A percentile compares a stretch with the other conserved stretches of the same genome.
Conservation (phyloP, 2,888 invertebrate genomes). For the Archips crataeganus region DNA sequence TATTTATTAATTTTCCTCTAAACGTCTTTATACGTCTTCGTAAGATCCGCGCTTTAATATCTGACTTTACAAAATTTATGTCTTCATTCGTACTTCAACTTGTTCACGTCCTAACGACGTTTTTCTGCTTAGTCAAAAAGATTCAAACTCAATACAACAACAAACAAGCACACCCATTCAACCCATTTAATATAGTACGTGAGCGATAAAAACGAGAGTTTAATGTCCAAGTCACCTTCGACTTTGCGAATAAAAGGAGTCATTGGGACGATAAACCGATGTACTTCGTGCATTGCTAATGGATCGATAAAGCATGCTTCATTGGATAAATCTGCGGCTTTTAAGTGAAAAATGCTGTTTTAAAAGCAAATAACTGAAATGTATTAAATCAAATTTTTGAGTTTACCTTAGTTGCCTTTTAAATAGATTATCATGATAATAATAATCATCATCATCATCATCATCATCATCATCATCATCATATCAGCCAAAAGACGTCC, state of each 20-base stretch:
- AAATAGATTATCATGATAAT: too few species aligned
- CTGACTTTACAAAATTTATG: not conserved
- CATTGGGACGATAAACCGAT: constrained; percentile 49
- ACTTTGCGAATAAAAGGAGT: constrained; percentile 46
- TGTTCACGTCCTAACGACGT: not conserved
- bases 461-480: too few species aligned
- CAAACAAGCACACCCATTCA: constrained; percentile 33
- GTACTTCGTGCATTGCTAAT: constrained; percentile 51
- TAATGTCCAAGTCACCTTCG: constrained; percentile 48
- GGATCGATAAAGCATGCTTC: constrained; percentile 36
- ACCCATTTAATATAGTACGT: constrained; percentile 45
- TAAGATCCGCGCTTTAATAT: too few species aligned
- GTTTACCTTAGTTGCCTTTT: too few species aligned
- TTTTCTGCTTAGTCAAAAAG: constrained; percentile 7
- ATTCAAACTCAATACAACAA: constrained; percentile 9
- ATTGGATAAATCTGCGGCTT: not conserved
- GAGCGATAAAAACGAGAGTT: constrained; percentile 48
- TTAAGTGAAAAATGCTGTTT: too few species aligned
- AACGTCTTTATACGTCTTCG: too few species aligned
- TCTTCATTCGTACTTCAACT: not conserved
- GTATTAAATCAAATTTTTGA: too few species aligned
- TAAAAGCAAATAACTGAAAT: too few species aligned
- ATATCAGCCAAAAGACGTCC: too few species aligned
- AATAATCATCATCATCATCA: too few species aligned
- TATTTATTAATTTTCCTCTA: too few species aligned